These are phyloP conservation scores for Pheosia tremula DNA, from an alignment of 2,888 invertebrate species.

Conservation along the genomic window DNA sequence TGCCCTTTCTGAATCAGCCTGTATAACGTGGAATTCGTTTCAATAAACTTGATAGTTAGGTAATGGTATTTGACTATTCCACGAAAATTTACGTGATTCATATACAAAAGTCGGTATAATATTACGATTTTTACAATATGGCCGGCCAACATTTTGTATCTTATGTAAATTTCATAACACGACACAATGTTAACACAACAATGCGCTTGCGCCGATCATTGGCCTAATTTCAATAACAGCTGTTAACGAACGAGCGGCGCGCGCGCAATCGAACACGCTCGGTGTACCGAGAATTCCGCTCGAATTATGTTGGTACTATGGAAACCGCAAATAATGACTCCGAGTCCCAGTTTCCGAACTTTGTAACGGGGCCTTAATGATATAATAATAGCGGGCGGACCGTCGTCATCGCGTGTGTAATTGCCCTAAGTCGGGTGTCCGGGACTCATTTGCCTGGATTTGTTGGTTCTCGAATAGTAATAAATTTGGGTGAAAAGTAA, in stretches of 20 bases:
- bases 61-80: too few species aligned
- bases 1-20: too few species aligned
- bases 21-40: too few species aligned
- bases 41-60: too few species aligned
- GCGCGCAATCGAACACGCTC: conserved; percentile 33
- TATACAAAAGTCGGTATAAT: too few species aligned
- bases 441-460: conserved; percentile 25
- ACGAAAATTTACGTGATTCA: too few species aligned
- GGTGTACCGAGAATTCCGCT: conserved; percentile 44
- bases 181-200: conserved; percentile 4
- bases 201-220: conserved; percentile 9
- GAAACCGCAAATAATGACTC: conserved; percentile 55
- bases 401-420: conserved; percentile 60
- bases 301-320: conserved; percentile 31
- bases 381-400: conserved; percentile 60
- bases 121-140: background rate
- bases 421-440: conserved; percentile 52
- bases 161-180: background rate
- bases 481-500: background rate
- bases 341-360: conserved; percentile 47
- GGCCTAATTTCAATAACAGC: conserved; percentile 28
- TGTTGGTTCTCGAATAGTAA: conserved; percentile 21
- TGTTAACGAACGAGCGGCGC: conserved; percentile 34
- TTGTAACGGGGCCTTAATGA: conserved; percentile 69
- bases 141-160: background rate